Conservation (phyloP, 2,888 invertebrate genomes). For the Podotricha telesiphe region DNA sequence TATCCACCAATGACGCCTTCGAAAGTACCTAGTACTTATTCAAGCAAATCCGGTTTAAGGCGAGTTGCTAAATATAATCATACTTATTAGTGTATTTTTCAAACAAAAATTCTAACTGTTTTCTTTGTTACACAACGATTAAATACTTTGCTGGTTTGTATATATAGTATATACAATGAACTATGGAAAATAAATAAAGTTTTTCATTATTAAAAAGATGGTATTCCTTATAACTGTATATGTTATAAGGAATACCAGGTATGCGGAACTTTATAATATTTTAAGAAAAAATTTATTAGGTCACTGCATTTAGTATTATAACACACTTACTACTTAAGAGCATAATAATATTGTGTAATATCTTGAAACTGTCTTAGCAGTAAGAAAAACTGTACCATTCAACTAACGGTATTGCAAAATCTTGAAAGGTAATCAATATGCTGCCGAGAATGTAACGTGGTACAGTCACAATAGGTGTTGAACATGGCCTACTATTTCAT, state of each 20-base stretch:
- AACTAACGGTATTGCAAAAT: slow-evolving; percentile 30
- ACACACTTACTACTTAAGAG: neutral
- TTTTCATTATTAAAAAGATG: neutral
- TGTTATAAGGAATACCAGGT: neutral
- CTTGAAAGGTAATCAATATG: slow-evolving; percentile 24
- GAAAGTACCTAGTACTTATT: slow-evolving; percentile 72
- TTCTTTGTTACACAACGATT: neutral
- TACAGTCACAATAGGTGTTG: slow-evolving; percentile 25
- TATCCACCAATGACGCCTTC: slow-evolving; percentile 73
- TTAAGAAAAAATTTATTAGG: neutral
- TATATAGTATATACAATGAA: neutral
- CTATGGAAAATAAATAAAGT: neutral
- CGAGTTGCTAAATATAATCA: slow-evolving; percentile 42
- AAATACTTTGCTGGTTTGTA: neutral
- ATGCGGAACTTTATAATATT: neutral
- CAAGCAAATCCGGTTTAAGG: slow-evolving; percentile 59
- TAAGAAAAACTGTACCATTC: slow-evolving; percentile 34
- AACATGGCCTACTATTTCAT: slow-evolving; percentile 22
- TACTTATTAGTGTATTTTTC: slow-evolving; percentile 39
- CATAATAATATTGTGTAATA: slow-evolving; percentile 14
- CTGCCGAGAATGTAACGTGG: slow-evolving; percentile 16
- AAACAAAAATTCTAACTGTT: neutral
- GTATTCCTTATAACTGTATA: neutral
- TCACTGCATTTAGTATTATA: slow-evolving; percentile 9
- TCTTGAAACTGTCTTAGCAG: neutral